Evolutionary conservation across 2,113 vertebrate genomes (phyloP).

Genomic region (Alligator sinensis): DNA sequence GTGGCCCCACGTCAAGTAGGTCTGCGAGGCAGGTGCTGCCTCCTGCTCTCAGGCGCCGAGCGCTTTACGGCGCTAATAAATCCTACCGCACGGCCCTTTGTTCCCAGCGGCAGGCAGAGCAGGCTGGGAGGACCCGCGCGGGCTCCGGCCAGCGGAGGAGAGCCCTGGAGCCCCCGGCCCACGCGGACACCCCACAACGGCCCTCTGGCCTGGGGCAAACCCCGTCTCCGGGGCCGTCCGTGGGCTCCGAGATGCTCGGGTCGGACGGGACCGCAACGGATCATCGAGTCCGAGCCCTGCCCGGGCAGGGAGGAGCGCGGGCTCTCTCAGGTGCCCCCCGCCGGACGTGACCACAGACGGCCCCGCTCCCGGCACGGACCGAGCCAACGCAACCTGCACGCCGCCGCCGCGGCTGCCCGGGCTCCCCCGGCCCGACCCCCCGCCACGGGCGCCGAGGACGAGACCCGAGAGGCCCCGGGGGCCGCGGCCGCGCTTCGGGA

Average conservation of each 20-base stretch:
- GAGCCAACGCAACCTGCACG: too few species aligned
- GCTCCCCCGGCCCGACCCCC: neutral
- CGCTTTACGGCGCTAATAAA: neutral
- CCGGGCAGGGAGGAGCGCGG: too few species aligned
- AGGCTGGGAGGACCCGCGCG: neutral
- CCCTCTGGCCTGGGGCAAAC: neutral
- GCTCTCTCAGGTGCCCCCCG: too few species aligned
- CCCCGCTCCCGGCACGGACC: neutral
- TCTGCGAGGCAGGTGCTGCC: neutral
- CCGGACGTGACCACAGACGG: neutral
- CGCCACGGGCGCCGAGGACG: neutral
- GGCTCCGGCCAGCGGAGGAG: rapidly evolving
- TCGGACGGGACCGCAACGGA: too few species aligned
- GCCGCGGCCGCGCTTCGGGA: neutral
- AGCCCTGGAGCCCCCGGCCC: rapidly evolving
- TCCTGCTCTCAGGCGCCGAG: neutral
- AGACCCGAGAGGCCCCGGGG: too few species aligned
- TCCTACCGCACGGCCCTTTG: neutral
- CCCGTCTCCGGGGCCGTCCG: neutral
- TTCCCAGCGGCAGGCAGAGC: neutral
- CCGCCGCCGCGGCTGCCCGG: neutral
- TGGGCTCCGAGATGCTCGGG: neutral
- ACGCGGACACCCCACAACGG: rapidly evolving
- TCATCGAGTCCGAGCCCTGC: too few species aligned
- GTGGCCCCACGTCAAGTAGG: conserved; percentile 10